A percentile compares a stretch with the other conserved stretches of the same genome.
phyloP scores from a whole-genome alignment of 2,888 invertebrate species.

The Thelaira solivaga region DNA sequence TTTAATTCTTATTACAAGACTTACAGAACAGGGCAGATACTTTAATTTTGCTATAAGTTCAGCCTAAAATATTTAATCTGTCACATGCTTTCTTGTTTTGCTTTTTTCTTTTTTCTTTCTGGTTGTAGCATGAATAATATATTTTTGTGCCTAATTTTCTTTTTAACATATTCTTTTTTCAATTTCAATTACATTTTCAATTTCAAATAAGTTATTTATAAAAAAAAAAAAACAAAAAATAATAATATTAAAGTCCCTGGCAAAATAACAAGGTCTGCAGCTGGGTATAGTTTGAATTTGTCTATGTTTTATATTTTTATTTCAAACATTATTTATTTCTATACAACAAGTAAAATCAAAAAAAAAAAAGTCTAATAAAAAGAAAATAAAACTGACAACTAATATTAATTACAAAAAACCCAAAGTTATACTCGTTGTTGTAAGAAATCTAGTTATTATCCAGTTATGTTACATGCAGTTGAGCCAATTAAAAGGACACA shows the following conservation, averaged over 20 bases:
- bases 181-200: slow-evolving; percentile 26
- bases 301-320: slow-evolving; percentile 1
- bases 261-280: too few species aligned
- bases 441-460: slow-evolving; percentile 11
- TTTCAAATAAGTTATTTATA: slow-evolving; percentile 10
- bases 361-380: not conserved
- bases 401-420: slow-evolving; percentile 10
- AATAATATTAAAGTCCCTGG: too few species aligned
- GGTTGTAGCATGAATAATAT: not conserved
- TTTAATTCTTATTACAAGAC: too few species aligned
- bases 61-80: not conserved
- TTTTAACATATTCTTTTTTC: not conserved
- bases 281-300: slow-evolving; percentile 15
- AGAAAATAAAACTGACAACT: not conserved
- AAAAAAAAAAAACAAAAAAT: not conserved
- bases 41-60: too few species aligned
- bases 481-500: slow-evolving; percentile 28
- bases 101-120: too few species aligned
- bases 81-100: not conserved
- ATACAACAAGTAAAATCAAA: not conserved
- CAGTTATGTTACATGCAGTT: too few species aligned
- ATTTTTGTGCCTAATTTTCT: not conserved
- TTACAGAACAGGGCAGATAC: too few species aligned
- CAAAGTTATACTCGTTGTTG: too few species aligned
- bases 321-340: not conserved